Evolutionary conservation across 2,113 vertebrate genomes (phyloP).

Genomic region (Euleptes europaea): DNA sequence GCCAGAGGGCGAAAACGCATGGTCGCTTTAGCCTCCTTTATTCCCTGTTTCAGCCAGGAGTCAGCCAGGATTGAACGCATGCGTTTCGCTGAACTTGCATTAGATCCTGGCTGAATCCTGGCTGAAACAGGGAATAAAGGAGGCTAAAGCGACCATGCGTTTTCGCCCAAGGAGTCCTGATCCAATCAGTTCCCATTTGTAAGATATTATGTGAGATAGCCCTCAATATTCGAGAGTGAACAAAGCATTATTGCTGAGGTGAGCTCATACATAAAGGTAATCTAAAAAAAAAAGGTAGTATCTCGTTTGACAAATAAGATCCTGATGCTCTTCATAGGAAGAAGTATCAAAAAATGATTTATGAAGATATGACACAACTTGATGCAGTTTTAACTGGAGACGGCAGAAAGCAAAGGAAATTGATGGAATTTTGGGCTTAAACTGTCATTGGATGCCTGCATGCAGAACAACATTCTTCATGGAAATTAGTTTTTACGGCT

Average conservation of each 20-base stretch:
- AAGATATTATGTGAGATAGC: not conserved
- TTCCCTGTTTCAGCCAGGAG: too few relatives aligned
- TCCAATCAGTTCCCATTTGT: not conserved
- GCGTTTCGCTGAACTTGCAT: too few relatives aligned
- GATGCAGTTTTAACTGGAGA: not conserved
- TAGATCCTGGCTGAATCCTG: too few relatives aligned
- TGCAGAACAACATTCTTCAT: not conserved
- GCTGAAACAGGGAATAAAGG: too few relatives aligned
- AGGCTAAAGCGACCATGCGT: too few relatives aligned
- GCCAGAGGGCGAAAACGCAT: too few relatives aligned
- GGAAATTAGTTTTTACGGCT: not conserved
- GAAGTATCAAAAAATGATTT: not conserved
- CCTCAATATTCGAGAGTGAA: not conserved
- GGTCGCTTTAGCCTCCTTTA: too few relatives aligned
- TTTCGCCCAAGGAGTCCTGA: too few relatives aligned
- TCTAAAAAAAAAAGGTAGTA: not conserved
- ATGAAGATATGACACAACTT: not conserved
- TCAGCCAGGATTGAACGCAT: too few relatives aligned
- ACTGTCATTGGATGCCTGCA: not conserved
- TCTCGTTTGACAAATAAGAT: not conserved
- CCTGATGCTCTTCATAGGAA: not conserved
- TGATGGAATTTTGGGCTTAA: not conserved
- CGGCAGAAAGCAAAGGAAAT: not conserved
- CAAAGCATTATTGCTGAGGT: not conserved
- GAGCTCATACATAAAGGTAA: not conserved